Evolutionary conservation across 2,888 invertebrate species (phyloP).

Genomic region (Ophion ventricosus): DNA sequence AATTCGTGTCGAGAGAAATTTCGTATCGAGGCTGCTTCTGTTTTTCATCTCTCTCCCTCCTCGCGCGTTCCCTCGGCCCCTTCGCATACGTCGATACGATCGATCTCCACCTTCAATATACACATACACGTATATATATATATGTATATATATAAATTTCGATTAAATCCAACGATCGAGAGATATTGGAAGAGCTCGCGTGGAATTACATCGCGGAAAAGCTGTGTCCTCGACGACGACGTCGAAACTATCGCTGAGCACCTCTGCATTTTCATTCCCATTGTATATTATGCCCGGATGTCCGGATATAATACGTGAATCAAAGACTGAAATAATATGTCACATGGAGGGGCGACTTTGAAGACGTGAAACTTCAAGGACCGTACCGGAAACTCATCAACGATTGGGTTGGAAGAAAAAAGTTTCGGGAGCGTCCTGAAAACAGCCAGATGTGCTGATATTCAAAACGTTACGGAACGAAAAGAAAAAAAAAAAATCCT

Average conservation of each 20-base stretch:
- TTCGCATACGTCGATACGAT: constrained; percentile 44
- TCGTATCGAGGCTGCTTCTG: constrained; percentile 38
- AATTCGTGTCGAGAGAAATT: constrained; percentile 62
- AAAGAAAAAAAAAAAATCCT: too few species aligned
- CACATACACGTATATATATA: not conserved
- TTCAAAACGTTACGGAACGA: too few species aligned
- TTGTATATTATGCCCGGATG: constrained; percentile 2
- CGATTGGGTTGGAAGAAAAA: too few species aligned
- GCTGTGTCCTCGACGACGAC: constrained; percentile 1
- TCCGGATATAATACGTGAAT: not conserved
- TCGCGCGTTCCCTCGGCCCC: not conserved
- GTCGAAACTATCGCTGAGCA: constrained; percentile 52
- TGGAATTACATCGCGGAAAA: constrained; percentile 51
- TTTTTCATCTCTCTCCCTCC: not conserved
- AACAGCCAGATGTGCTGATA: too few species aligned
- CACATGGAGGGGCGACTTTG: not conserved
- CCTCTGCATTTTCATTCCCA: constrained; percentile 44
- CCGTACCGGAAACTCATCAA: too few species aligned
- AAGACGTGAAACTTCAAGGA: too few species aligned
- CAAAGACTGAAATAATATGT: constrained; percentile 15
- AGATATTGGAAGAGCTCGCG: constrained; percentile 26
- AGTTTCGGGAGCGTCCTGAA: too few species aligned
- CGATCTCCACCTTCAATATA: constrained; percentile 49
- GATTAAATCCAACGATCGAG: constrained; percentile 53
- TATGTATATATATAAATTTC: constrained; percentile 32